phyloP scores from a whole-genome alignment of 1,140 invertebrate species.

The Zaprionus taronus region DNA sequence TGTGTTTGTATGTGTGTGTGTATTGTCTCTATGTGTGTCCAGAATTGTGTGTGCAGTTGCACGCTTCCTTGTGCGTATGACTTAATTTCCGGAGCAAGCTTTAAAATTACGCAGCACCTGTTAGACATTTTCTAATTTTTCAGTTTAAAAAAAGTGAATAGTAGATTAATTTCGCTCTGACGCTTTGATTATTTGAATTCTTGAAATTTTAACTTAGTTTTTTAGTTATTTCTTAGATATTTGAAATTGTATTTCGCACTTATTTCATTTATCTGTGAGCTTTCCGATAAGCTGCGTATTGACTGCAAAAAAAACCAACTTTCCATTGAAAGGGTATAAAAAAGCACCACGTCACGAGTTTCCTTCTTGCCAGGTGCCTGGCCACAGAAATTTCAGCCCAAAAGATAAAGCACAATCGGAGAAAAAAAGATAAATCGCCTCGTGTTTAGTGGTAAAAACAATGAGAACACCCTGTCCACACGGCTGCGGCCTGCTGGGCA shows the following conservation, averaged over 20 bases:
- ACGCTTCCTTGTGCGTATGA: conserved; percentile 12
- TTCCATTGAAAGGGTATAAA: not conserved
- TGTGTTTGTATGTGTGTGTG: not conserved
- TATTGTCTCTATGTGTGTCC: not conserved
- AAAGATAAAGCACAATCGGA: conserved; percentile 37
- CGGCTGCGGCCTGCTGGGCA: conserved; percentile 38
- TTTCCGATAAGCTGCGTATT: too few relatives aligned
- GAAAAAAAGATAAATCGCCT: conserved; percentile 49
- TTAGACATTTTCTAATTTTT: not conserved
- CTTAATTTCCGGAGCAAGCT: not conserved
- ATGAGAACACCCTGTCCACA: conserved; percentile 50
- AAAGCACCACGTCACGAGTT: not conserved
- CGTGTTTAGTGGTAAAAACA: conserved; percentile 51
- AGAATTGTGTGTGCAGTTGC: conserved; percentile 13
- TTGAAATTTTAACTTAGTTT: too few relatives aligned
- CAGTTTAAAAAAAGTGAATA: too few relatives aligned
- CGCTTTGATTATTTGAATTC: too few relatives aligned
- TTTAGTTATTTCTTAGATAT: too few relatives aligned
- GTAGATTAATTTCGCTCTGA: too few relatives aligned
- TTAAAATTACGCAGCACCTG: not conserved
- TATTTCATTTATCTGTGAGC: too few relatives aligned
- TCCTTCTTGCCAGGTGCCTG: not conserved
- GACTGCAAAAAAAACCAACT: too few relatives aligned
- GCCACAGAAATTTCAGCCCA: not conserved
- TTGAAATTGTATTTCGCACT: too few relatives aligned